Conservation (phyloP, 2,888 invertebrate species). For the Tenthredo notha region DNA sequence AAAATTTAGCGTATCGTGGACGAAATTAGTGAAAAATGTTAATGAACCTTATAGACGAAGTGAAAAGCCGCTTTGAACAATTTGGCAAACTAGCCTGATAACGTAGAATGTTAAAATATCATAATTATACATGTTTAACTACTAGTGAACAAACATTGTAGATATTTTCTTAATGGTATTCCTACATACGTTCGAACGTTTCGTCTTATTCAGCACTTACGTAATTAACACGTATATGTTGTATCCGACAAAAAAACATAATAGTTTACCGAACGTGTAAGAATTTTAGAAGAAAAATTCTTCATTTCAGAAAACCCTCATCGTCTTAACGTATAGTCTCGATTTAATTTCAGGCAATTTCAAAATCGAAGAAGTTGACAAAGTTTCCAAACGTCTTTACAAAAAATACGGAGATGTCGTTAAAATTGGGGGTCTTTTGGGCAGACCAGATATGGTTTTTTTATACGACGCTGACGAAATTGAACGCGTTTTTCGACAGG, state of each 20-base stretch:
- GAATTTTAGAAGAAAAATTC: background rate
- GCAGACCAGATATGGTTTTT: conserved; percentile 87
- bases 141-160: background rate
- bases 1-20: background rate
- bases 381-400: conserved; percentile 82
- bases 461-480: conserved; percentile 87
- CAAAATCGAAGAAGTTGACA: conserved; percentile 84
- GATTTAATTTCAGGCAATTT: conserved; percentile 80
- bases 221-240: background rate
- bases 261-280: conserved; percentile 10
- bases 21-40: background rate
- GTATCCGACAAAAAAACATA: background rate
- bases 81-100: background rate
- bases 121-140: conserved; percentile 1
- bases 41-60: background rate
- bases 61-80: background rate
- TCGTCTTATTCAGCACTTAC: background rate
- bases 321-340: background rate
- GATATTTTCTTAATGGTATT: conserved; percentile 10
- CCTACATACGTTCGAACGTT: conserved; percentile 14
- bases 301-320: background rate
- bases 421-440: conserved; percentile 84
- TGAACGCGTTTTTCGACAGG: conserved; percentile 85
- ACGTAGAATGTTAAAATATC: background rate
- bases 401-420: conserved; percentile 85